A percentile compares a stretch with the other conserved stretches of the same genome.
Conservation (phyloP, 2,113 vertebrate genomes). For the Lates calcarifer region DNA sequence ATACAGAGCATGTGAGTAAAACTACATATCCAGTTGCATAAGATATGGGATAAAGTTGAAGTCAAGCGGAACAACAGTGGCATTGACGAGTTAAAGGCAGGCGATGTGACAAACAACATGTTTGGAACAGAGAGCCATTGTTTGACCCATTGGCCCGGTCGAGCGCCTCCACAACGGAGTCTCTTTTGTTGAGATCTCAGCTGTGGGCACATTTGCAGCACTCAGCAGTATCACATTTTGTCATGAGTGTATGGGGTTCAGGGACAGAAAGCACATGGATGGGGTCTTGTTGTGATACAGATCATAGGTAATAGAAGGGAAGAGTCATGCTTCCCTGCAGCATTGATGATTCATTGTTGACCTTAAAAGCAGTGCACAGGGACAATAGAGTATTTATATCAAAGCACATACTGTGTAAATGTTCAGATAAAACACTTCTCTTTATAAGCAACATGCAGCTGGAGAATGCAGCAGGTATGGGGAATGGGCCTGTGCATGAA, state of each 20-base stretch:
- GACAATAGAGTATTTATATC: constrained; percentile 25
- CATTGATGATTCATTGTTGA: constrained; percentile 1
- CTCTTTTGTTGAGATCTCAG: constrained; percentile 71
- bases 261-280: constrained; percentile 33
- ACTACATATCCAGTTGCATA: constrained; percentile 61
- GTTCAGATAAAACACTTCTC: not conserved
- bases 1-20: constrained; percentile 31
- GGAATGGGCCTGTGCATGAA: not conserved
- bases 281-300: constrained; percentile 7
- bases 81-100: constrained; percentile 73
- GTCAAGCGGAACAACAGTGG: constrained; percentile 62
- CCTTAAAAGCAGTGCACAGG: not conserved
- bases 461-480: not conserved
- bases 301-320: constrained; percentile 31
- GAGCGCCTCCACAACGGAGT: constrained; percentile 65
- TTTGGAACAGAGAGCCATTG: constrained; percentile 81
- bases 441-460: not conserved
- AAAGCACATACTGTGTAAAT: not conserved
- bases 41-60: constrained; percentile 76
- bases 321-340: constrained; percentile 36
- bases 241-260: constrained; percentile 58
- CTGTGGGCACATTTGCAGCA: constrained; percentile 72
- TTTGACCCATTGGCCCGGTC: constrained; percentile 58
- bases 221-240: constrained; percentile 69
- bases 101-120: constrained; percentile 80